Evolutionary conservation across 2,113 vertebrate species (phyloP), one percentile per base, ranked within the genome.

Genomic region (Rattus norvegicus): DNA sequence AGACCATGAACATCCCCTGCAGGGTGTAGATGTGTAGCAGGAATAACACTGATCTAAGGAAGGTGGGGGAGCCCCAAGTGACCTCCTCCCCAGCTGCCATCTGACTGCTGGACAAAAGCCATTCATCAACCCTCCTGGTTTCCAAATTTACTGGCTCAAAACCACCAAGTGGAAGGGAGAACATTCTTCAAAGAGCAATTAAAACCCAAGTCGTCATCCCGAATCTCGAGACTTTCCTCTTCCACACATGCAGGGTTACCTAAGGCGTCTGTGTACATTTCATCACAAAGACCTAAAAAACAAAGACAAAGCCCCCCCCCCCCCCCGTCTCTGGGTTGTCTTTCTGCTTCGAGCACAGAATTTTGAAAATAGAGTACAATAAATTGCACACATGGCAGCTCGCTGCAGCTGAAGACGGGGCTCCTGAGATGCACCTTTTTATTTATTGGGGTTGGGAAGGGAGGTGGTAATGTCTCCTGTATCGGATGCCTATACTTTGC

Each of bases 401-500:
- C 84, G 86, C 86, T 97, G 79, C 88, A 94, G 95, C 92, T 97
- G 65, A 97, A 97, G 97, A 97, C 61, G 80, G 88, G 98, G 67
- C 90, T 98, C 96, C 93, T 90, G 97, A 98, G 95, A 98, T 97
- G 92, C 92, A 95, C 91, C 90, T 97, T 95, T 98, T 94, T 97
- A 95, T 96, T 93, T 97, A 97, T 97, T 96, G 96, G 76, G 94
- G 96, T 39, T 95, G 87, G 88, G 89, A 93, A 97, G 76, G 75
- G 96, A 96, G 96, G 95, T 97, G 97, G 90, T 97, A 98, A 98
- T 93, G 79, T 79, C 96, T 96, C 93, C 97, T 97, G 90, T 98
- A 97, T 65, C 96, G 97, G 97, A 98, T 85, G 88, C 92, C 94
- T 97, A 97, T 49, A 26, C 96, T 97, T 96, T 99, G 98, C 98